A percentile compares a stretch with the other conserved stretches of the same genome.
phyloP scores from a whole-genome alignment of 2,888 invertebrate species.

The Clostera curtula region DNA sequence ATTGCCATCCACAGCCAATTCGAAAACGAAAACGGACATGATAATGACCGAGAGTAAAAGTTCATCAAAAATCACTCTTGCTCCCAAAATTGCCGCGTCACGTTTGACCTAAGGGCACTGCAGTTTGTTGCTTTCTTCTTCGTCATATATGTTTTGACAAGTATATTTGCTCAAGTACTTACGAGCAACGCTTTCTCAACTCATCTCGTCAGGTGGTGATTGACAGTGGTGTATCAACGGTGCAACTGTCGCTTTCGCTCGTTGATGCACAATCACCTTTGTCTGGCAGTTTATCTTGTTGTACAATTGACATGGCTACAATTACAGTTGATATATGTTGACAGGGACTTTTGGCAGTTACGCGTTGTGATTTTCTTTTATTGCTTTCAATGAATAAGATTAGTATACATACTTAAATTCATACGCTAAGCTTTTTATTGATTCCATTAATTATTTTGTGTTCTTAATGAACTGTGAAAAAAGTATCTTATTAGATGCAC shows the following conservation, averaged over 20 bases:
- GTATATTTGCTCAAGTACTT: conserved; percentile 34
- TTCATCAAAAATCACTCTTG: background rate
- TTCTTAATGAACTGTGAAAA: too few relatives aligned
- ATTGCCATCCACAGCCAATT: too few relatives aligned
- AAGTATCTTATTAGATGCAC: too few relatives aligned
- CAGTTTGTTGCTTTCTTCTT: conserved; percentile 30
- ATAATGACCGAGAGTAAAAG: background rate
- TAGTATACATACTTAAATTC: too few relatives aligned
- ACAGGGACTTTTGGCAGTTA: too few relatives aligned
- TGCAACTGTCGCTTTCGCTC: conserved; percentile 30
- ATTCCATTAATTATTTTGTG: too few relatives aligned
- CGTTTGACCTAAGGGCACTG: conserved; percentile 19
- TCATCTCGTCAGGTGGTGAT: conserved; percentile 17
- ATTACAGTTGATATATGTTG: too few relatives aligned
- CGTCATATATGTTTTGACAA: conserved; percentile 41
- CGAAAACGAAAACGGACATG: background rate
- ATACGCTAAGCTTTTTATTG: too few relatives aligned
- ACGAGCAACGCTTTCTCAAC: conserved; percentile 25
- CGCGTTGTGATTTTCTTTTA: too few relatives aligned
- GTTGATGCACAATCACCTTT: conserved; percentile 20
- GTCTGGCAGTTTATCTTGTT: conserved; percentile 18
- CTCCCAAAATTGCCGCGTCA: conserved; percentile 18
- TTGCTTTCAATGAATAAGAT: too few relatives aligned
- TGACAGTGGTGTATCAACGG: conserved; percentile 23
- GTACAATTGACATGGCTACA: conserved; percentile 9